phyloP scores from a whole-genome alignment of 2,797 vertebrate genomes.

The Thripadectes ignobilis region DNA sequence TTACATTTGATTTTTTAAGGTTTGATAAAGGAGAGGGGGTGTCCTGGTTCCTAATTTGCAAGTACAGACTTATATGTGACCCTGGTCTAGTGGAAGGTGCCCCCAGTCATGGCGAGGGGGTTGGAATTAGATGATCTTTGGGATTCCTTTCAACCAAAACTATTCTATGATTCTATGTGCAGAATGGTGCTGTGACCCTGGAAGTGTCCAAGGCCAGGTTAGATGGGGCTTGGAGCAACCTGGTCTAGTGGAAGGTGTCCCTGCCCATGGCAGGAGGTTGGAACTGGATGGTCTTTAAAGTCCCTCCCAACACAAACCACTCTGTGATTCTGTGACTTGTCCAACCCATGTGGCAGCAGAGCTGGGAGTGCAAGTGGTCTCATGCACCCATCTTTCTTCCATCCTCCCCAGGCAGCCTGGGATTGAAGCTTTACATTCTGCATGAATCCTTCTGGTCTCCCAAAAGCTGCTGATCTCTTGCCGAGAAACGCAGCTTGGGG shows the following conservation, averaged over 20 bases:
- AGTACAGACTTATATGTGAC: background rate
- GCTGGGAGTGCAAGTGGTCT: background rate
- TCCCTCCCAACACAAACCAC: background rate
- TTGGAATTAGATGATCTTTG: background rate
- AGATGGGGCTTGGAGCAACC: background rate
- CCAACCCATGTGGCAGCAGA: accelerated
- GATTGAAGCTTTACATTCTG: background rate
- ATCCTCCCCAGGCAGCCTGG: background rate
- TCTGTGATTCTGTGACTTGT: background rate
- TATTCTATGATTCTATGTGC: background rate
- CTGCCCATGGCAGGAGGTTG: background rate
- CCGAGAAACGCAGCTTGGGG: background rate
- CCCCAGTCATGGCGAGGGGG: background rate
- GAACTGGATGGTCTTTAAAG: background rate
- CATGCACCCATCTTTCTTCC: background rate
- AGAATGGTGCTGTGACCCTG: background rate
- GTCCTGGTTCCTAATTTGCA: accelerated
- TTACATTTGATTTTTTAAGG: background rate
- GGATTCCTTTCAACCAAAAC: background rate
- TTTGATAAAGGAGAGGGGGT: background rate
- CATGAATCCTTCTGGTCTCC: background rate
- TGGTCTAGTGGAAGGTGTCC: background rate
- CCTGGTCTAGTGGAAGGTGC: background rate
- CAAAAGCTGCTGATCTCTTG: background rate
- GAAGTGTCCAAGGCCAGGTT: background rate